Percentiles rank a stretch among this genome's conserved stretches.
Conservation (phyloP, 2,113 vertebrate genomes). For the Paraplagusia blochii region DNA sequence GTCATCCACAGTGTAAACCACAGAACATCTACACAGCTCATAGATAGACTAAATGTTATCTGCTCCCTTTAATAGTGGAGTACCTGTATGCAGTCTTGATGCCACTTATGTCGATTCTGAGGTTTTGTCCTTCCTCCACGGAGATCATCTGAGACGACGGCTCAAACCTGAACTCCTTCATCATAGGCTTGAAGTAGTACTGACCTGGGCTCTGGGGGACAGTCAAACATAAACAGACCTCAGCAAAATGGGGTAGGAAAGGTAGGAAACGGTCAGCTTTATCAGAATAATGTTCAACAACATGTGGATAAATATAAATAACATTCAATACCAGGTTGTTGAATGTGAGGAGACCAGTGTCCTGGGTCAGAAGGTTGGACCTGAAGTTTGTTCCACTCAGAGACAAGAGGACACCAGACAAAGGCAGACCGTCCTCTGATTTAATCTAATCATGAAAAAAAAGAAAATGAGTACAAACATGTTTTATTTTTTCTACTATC, state of each 20-base stretch:
- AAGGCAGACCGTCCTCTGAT: constrained; percentile 86
- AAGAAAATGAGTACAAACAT: neutral
- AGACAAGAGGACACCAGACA: constrained; percentile 93
- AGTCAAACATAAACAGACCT: neutral
- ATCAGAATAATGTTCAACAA: neutral
- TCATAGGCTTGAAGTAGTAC: constrained; percentile 99
- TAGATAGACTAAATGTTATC: too few species aligned
- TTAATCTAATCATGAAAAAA: constrained; percentile 79
- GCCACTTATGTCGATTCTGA: constrained; percentile 87
- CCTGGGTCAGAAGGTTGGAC: constrained; percentile 94
- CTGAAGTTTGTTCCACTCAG: constrained; percentile 94
- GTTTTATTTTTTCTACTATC: too few species aligned
- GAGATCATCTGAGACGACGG: constrained; percentile 96
- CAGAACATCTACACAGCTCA: too few species aligned
- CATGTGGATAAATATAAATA: neutral
- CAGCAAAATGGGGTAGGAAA: neutral
- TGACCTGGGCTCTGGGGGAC: constrained; percentile 89
- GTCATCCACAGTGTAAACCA: too few species aligned
- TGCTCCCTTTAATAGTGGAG: neutral
- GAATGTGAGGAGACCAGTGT: constrained; percentile 90
- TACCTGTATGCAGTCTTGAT: constrained; percentile 84
- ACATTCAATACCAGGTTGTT: constrained; percentile 85
- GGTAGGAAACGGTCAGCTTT: neutral
- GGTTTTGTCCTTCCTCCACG: constrained; percentile 91
- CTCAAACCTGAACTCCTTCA: constrained; percentile 98